Percentiles rank a stretch among this genome's conserved stretches.
These are phyloP conservation scores for Dolichotis patagonum DNA, from an alignment of 2,113 vertebrate species.

Conservation along the genomic window DNA sequence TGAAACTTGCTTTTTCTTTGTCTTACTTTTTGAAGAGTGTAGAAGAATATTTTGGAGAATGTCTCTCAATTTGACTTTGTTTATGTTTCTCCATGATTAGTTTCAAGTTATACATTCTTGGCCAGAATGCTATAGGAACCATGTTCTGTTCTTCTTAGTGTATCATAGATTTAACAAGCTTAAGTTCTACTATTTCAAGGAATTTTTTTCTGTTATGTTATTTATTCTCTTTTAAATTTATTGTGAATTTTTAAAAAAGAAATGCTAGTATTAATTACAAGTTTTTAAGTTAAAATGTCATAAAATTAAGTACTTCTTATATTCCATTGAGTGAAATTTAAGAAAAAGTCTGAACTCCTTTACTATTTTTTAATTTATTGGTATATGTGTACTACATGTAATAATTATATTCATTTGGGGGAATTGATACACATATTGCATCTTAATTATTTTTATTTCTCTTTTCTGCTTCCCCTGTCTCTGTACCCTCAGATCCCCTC, in stretches of 20 bases:
- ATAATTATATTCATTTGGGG: background rate
- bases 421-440: background rate
- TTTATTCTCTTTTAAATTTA: constrained; percentile 56
- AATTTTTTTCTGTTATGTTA: background rate
- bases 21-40: background rate
- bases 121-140: background rate
- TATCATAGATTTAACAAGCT: background rate
- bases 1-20: background rate
- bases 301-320: background rate
- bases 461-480: background rate
- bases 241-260: background rate
- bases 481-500: background rate
- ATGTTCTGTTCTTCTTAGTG: background rate
- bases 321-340: background rate
- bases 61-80: background rate
- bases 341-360: background rate
- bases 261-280: background rate
- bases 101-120: background rate
- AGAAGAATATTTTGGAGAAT: background rate
- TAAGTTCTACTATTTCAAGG: background rate
- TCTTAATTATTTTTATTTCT: background rate
- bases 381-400: background rate
- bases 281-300: constrained; percentile 4
- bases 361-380: background rate
- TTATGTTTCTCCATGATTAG: background rate